Evolutionary conservation across 2,113 vertebrate species (phyloP).

Genomic region (Pluvianellus socialis): DNA sequence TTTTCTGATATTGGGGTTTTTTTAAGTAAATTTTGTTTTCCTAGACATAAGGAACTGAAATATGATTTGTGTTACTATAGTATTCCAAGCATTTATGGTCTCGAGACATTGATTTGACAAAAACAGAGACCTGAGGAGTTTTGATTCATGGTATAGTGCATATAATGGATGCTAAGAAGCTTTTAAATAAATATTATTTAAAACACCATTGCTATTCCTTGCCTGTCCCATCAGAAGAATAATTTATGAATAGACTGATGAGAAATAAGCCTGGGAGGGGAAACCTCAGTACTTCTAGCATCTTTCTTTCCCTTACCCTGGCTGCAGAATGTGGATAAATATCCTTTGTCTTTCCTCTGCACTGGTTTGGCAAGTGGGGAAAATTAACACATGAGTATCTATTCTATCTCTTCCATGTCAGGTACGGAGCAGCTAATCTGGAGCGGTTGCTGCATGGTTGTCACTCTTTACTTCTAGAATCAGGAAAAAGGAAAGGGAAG

Average conservation of each 20-base stretch:
- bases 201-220: background rate
- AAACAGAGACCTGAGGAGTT: background rate
- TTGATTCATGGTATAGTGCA: background rate
- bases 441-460: accelerated
- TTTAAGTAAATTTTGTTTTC: background rate
- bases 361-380: background rate
- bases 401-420: background rate
- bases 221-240: background rate
- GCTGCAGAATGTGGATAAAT: background rate
- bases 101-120: background rate
- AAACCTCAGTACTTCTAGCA: background rate
- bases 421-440: background rate
- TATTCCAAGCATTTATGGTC: background rate
- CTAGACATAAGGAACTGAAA: background rate
- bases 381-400: background rate
- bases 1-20: background rate
- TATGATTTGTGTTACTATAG: background rate
- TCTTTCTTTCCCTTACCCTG: background rate
- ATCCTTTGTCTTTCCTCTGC: background rate
- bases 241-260: background rate
- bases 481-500: too few relatives aligned
- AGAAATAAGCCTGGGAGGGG: background rate
- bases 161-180: background rate
- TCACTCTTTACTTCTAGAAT: background rate
- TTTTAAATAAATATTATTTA: background rate